phyloP scores from a whole-genome alignment of 1,140 invertebrate genomes.

The Trichonephila clavipes region DNA sequence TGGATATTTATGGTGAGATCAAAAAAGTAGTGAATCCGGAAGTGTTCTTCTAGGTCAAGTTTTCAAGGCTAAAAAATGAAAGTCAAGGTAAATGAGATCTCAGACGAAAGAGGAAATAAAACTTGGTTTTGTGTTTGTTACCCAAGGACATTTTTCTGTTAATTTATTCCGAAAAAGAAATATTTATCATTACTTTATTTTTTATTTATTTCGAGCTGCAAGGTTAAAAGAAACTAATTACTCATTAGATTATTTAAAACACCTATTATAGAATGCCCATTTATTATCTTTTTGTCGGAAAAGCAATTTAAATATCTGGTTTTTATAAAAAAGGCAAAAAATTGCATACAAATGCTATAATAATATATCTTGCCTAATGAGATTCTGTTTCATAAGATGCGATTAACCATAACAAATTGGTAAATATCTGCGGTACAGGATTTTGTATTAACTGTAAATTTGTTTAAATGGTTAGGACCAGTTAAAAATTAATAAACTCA shows the following conservation, averaged over 20 bases:
- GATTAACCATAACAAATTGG: too few relatives aligned
- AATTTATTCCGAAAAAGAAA: not conserved
- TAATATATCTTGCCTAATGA: too few relatives aligned
- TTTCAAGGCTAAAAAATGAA: constrained; percentile 61
- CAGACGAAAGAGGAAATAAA: constrained; percentile 41
- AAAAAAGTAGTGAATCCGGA: constrained; percentile 45
- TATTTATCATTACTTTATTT: not conserved
- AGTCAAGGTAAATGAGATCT: constrained; percentile 49
- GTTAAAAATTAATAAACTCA: too few relatives aligned
- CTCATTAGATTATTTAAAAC: not conserved
- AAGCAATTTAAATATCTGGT: not conserved
- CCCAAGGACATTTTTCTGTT: not conserved
- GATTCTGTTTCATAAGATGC: too few relatives aligned
- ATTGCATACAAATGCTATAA: not conserved
- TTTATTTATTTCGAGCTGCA: not conserved
- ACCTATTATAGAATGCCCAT: not conserved
- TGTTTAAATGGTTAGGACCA: too few relatives aligned
- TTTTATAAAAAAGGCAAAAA: not conserved
- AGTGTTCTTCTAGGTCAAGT: constrained; percentile 38
- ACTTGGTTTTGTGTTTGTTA: not conserved
- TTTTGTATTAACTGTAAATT: too few relatives aligned
- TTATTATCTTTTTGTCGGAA: not conserved
- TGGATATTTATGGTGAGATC: not conserved
- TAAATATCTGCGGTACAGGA: too few relatives aligned
- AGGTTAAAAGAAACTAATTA: not conserved